A percentile compares a stretch with the other conserved stretches of the same genome.
phyloP scores from a whole-genome alignment of 1,140 invertebrate species.

The Eurosta solidaginis region DNA sequence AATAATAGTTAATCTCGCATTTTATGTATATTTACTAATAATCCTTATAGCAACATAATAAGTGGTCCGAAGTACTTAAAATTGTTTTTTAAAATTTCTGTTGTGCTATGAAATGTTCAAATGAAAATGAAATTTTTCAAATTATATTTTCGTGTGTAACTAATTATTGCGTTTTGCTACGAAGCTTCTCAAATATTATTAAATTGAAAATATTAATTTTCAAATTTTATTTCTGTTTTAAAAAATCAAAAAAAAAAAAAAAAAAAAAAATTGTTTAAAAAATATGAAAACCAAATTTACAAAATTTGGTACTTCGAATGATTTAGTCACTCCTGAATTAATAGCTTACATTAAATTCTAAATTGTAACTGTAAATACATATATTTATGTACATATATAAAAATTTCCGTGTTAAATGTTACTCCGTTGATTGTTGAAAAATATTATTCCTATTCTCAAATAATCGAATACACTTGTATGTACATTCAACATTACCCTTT shows the following conservation, averaged over 20 bases:
- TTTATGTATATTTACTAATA: no score
- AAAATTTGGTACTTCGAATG: not conserved
- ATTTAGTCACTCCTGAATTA: not conserved
- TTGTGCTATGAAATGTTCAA: not conserved
- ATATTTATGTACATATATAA: not conserved
- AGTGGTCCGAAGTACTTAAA: no score
- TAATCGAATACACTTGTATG: slow-evolving; percentile 9
- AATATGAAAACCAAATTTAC: not conserved
- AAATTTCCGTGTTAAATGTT: not conserved
- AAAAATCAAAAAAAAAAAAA: not conserved
- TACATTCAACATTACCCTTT: not conserved
- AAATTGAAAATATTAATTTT: slow-evolving; percentile 20
- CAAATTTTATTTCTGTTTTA: slow-evolving; percentile 38
- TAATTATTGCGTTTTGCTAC: no score
- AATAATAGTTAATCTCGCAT: no score
- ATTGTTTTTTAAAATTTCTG: no score
- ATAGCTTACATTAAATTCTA: not conserved
- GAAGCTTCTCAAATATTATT: no score
- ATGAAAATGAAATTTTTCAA: no score
- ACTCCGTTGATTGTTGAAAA: not conserved
- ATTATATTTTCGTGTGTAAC: no score
- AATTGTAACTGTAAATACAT: not conserved
- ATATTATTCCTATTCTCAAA: not conserved
- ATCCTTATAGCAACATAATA: no score
- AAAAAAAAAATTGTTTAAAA: not conserved